These are phyloP conservation scores for Hylia prasina DNA, from an alignment of 2,113 vertebrate genomes.

Conservation along the genomic window DNA sequence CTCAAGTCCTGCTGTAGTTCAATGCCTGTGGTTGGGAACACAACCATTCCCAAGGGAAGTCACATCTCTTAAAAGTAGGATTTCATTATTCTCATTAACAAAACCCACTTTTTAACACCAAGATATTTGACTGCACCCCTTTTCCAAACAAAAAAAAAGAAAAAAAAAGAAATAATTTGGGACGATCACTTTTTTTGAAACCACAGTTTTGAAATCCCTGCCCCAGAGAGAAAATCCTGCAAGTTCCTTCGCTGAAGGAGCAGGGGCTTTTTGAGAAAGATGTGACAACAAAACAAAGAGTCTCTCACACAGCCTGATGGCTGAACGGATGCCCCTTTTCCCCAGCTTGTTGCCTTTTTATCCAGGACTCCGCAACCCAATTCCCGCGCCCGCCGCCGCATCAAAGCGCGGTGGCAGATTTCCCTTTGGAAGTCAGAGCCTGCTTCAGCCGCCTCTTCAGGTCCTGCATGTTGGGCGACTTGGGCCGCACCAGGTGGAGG, in stretches of 20 bases:
- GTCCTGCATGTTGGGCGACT: conserved; percentile 94
- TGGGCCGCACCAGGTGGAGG: conserved; percentile 87
- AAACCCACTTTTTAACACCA: not conserved
- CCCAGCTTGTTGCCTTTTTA: not conserved
- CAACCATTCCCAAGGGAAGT: not conserved
- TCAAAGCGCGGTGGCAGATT: conserved; percentile 80
- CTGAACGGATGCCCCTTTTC: not conserved
- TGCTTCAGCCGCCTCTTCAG: conserved; percentile 89
- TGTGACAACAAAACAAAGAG: not conserved
- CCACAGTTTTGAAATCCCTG: not conserved
- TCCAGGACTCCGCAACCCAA: rapidly evolving
- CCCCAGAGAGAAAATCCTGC: not conserved
- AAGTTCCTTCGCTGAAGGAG: not conserved
- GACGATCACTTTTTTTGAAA: not conserved
- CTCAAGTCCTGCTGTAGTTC: not conserved
- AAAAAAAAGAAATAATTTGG: not conserved
- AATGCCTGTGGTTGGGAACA: not conserved
- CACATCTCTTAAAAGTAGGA: not conserved
- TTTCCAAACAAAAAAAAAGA: not conserved
- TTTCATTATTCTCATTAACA: not conserved
- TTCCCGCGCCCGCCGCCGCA: rapidly evolving
- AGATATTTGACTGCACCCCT: not conserved
- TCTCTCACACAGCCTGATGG: not conserved
- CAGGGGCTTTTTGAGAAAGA: not conserved
- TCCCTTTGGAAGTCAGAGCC: conserved; percentile 88